Evolutionary conservation across 2,113 vertebrate genomes (phyloP), one percentile per base, ranked within the genome.

Genomic region (Ardeotis arabs): DNA sequence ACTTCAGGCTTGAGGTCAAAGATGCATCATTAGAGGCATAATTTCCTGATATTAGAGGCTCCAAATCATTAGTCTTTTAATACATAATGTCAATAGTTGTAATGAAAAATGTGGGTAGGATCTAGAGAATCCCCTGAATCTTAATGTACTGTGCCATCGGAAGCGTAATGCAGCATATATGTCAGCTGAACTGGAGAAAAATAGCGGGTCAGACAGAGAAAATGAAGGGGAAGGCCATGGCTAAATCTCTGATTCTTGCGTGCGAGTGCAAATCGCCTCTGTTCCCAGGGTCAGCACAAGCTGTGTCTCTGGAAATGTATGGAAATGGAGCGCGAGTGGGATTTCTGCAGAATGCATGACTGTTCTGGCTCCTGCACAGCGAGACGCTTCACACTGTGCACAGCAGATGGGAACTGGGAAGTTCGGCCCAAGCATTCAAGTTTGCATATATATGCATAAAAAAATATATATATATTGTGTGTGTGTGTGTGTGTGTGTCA

Each of bases 51-150:
- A 93, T 94, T 86, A 97, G 39, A 92, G 64, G 70, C 80, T 96
- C 44, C 59, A 82, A 97, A 90, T 84, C 91, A 97, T 97, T 97
- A 95, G 88, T 96, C 85, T 96, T 97, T 94, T 96, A 95, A 95
- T 77, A 89, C 64, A 90, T 94, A 94, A 81, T 90, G 96, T 96
- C 96, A 97, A 94, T 96, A 96, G 77, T 74, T 78, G 37, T 89
- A 91, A 96, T 94, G 93, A 97, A 97, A 97, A 97, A 82, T 90
- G 78, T 1, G 6, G 18, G 59, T 82, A 93, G 67, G 62, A 87
- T 77, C 55, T 74, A 94, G 52, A 95, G 55, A 95, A 66, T 89
- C 63, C 27, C 50, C 67, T 84, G 93, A 95, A 97, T 91, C 50
- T 87, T 97, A 97, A 96, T 95, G 83, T 75, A 73, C 50, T 85